Evolutionary conservation across 2,113 vertebrate genomes (phyloP).

Genomic region (Mormyrus iriodes): DNA sequence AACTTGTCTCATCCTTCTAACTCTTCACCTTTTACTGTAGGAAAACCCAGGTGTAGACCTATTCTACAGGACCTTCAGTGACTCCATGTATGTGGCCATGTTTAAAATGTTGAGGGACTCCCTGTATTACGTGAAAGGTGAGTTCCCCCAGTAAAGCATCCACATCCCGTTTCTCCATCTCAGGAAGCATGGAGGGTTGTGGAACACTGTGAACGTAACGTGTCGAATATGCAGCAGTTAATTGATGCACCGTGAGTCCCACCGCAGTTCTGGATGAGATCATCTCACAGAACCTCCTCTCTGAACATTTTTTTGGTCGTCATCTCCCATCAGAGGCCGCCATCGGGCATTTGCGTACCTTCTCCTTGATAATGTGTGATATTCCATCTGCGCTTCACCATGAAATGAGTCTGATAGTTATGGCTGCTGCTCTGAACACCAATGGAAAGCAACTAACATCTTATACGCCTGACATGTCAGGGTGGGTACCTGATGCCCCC

Average conservation of each 20-base stretch:
- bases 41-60: conserved; percentile 63
- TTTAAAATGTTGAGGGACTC: conserved; percentile 98
- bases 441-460: neutral
- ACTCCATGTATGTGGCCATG: conserved; percentile 84
- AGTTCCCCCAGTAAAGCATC: neutral
- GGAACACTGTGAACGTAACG: neutral
- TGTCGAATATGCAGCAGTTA: neutral
- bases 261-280: neutral
- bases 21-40: conserved; percentile 50
- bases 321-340: neutral
- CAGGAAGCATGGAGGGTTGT: neutral
- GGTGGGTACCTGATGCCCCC: neutral
- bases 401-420: neutral
- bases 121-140: conserved; percentile 87
- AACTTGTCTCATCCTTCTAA: neutral
- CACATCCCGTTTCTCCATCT: neutral
- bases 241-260: neutral
- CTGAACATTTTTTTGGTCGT: neutral
- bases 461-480: neutral
- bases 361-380: neutral
- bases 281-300: neutral
- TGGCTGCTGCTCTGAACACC: neutral
- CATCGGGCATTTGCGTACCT: neutral
- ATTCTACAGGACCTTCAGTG: conserved; percentile 83
- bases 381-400: neutral